Base-by-base conservation (phyloP, 2,113 vertebrate genomes). In the Vulpes ferrilata region DNA sequence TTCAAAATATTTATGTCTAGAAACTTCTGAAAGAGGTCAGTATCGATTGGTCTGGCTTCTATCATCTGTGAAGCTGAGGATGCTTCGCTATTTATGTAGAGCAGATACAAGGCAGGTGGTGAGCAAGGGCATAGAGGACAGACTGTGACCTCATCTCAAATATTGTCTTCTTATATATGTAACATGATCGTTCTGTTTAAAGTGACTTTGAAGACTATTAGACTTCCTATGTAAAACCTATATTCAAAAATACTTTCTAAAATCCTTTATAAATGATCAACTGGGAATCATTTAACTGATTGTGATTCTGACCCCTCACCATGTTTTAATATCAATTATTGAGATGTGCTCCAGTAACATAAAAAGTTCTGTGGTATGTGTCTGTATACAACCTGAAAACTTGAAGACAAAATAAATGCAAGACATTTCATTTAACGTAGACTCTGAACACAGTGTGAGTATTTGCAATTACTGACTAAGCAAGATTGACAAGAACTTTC, bases 11-110 rank as follows among this genome's bases (percentile, higher is more conserved):
- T 92, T 90, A 74, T 69, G 74, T 35, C 80, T 53, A 60, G 64
- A 91, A 96, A 94, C 7, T 73, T 96, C 73, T 96, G 55, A 88
- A 96, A 95, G 67, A 82, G 60, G 48, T 93, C 67, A 92, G 0
- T 53, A 55, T 81, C 59, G 88, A 88, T 73, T 85, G 71, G 13
- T 7, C n/a, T 64, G 38, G 25, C 48, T 35, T 90, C 81, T 16
- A 55, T 64, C 83, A 84, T 35, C 23, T 60, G 22, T 30, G 22
- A 84, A 82, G 35, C 79, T 74, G 53, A 94, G 35, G 90, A 83
- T 0, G 22, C 43, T 84, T 79, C 69, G 22, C 25, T 86, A 25
- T 35, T 89, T 86, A 83, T 53, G 9, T 38, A 11, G 25, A 64
- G 38, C 38, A 83, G 20, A 35, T 55, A 64, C 0, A 64, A 74